Conservation (phyloP, 2,113 vertebrate genomes). For the Rattus norvegicus region GRCr8 NC_086021.1:158717501-158718000, state of each 20-base stretch:
- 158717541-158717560: conserved; percentile 57
- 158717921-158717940: too few relatives aligned
- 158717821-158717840: not conserved
- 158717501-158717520: conserved; percentile 34
- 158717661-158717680: conserved; percentile 16
- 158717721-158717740: not conserved
- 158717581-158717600: not conserved
- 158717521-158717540: conserved; percentile 56
- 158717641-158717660: not conserved
- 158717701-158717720: conserved; percentile 22
- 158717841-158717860: not conserved
- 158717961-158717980: not conserved
- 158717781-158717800: not conserved
- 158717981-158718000: not conserved
- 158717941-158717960: not conserved
- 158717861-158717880: not conserved
- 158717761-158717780: not conserved
- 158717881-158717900: accelerated
- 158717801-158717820: not conserved
- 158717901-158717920: not conserved
- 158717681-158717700: not conserved
- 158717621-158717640: not conserved
- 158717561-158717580: not conserved
- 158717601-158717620: conserved; percentile 49
- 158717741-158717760: not conserved